phyloP scores from a whole-genome alignment of 2,888 invertebrate genomes.

The Lithophane semibrunnea region DNA sequence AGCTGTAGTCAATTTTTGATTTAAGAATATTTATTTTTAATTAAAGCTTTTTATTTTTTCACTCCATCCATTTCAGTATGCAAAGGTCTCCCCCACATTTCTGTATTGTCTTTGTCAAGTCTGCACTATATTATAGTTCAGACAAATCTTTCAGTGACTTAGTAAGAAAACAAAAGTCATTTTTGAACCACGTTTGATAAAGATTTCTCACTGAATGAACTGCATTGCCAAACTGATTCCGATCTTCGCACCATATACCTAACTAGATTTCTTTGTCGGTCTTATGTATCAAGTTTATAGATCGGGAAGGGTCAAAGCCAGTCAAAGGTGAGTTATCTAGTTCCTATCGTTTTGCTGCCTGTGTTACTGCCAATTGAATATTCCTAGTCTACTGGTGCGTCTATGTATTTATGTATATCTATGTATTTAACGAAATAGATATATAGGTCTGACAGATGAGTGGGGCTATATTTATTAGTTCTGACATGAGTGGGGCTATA shows the following conservation, averaged over 20 bases:
- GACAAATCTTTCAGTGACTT: not conserved
- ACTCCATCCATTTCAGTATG: not conserved
- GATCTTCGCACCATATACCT: not conserved
- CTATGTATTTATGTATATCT: not conserved
- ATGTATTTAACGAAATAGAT: not conserved
- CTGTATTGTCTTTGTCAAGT: not conserved
- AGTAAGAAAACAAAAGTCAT: not conserved
- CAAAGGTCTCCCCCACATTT: not conserved
- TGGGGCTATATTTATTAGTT: not conserved
- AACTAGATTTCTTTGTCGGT: not conserved
- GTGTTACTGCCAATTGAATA: not conserved
- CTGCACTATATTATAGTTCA: not conserved
- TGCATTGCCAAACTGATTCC: not conserved
- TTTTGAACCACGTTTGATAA: not conserved
- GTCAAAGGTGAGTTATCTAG: conserved; percentile 11
- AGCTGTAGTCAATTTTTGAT: not conserved
- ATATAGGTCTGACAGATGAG: not conserved
- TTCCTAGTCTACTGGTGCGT: not conserved
- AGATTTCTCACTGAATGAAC: not conserved
- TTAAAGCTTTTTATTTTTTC: not conserved
- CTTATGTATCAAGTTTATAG: conserved; percentile 8
- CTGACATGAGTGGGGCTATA: not conserved
- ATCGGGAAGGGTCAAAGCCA: not conserved
- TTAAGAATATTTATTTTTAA: too few relatives aligned
- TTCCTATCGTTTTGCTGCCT: not conserved